These are phyloP conservation scores for Tetragnatha montana DNA, from an alignment of 2,888 invertebrate species.

Conservation along the genomic window DNA sequence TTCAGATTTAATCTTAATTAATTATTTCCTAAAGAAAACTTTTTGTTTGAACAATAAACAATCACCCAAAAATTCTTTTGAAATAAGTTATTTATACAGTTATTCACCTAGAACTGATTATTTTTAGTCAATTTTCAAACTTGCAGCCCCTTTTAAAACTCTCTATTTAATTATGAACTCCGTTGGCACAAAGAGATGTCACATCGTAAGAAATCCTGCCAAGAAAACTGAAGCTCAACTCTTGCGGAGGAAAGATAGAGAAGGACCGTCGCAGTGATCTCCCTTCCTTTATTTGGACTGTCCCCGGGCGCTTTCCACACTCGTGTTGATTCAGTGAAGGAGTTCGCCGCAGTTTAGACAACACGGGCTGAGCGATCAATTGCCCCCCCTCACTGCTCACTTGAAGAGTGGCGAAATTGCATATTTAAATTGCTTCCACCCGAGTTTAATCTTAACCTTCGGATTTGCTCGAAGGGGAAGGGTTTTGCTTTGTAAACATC, in stretches of 20 bases:
- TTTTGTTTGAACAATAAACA: too few species aligned
- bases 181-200: too few species aligned
- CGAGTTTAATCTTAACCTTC: background rate
- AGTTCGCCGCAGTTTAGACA: constrained; percentile 27
- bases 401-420: background rate
- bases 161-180: too few species aligned
- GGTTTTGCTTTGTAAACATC: background rate
- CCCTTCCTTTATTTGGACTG: background rate
- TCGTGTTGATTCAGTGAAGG: background rate
- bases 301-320: background rate
- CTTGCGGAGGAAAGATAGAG: background rate
- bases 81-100: too few species aligned
- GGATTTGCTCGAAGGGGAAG: background rate
- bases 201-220: too few species aligned
- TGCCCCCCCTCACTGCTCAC: background rate
- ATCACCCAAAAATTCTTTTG: too few species aligned
- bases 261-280: background rate
- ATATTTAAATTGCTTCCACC: background rate
- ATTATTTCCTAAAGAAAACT: too few species aligned
- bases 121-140: too few species aligned
- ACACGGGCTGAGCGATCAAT: constrained; percentile 2
- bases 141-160: too few species aligned
- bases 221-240: too few species aligned
- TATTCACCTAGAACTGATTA: too few species aligned
- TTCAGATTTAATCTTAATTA: too few species aligned